These are phyloP conservation scores for Pan paniscus DNA, from an alignment of 2,113 vertebrate genomes.

Conservation along the genomic window DNA sequence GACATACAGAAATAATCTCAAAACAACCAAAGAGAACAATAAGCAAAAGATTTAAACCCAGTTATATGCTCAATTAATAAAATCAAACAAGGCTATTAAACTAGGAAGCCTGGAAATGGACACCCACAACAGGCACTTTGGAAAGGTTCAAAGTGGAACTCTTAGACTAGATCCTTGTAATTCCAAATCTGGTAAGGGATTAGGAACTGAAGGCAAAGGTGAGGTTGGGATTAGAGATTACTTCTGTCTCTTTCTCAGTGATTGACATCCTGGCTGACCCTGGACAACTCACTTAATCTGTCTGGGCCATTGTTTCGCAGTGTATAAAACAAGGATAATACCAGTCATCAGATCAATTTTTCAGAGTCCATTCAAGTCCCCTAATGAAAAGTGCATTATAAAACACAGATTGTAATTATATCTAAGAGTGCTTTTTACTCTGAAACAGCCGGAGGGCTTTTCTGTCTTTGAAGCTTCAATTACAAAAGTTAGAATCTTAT, in stretches of 20 bases:
- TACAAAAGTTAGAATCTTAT: conserved; percentile 70
- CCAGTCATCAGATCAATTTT: conserved; percentile 65
- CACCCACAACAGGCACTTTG: background rate
- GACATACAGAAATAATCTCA: background rate
- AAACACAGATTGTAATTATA: conserved; percentile 77
- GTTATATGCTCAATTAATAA: background rate
- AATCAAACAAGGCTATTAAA: conserved; percentile 31
- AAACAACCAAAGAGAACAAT: background rate
- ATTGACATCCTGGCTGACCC: conserved; percentile 11
- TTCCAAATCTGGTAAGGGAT: conserved; percentile 21
- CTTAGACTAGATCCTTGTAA: background rate
- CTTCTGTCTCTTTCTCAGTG: conserved; percentile 49
- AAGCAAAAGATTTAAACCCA: background rate
- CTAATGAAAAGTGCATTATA: conserved; percentile 72
- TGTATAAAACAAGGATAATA: conserved; percentile 50
- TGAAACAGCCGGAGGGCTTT: conserved; percentile 66
- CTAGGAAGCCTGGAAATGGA: background rate
- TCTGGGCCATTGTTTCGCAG: conserved; percentile 55
- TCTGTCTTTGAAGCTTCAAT: conserved; percentile 73
- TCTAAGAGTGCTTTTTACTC: conserved; percentile 67
- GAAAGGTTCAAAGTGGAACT: conserved; percentile 11
- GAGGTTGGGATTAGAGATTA: background rate
- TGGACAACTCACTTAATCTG: conserved; percentile 63
- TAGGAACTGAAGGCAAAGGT: background rate
- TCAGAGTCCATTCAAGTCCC: conserved; percentile 49